Percentiles rank a stretch among this genome's conserved stretches.
These are phyloP conservation scores for Columbina picui DNA, from an alignment of 2,113 vertebrate genomes.

Conservation along the genomic window DNA sequence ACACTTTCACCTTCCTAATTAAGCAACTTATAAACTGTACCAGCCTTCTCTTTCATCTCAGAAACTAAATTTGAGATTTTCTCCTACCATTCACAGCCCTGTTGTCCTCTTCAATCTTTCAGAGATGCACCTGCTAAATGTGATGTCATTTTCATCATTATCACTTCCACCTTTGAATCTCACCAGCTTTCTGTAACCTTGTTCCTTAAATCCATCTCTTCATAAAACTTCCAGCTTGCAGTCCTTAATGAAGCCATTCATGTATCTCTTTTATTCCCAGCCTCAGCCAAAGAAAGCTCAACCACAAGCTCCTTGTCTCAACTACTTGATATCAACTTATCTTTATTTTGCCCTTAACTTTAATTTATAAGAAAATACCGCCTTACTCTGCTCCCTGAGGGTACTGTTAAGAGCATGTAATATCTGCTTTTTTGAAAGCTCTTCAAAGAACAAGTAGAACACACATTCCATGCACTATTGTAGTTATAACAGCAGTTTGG, in stretches of 20 bases:
- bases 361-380: neutral
- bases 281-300: neutral
- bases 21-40: neutral
- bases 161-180: neutral
- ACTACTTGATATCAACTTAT: neutral
- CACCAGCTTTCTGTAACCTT: neutral
- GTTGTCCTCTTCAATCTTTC: neutral
- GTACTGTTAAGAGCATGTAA: neutral
- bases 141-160: neutral
- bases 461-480: neutral
- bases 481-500: neutral
- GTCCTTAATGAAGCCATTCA: neutral
- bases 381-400: neutral
- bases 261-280: neutral
- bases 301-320: neutral
- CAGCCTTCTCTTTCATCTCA: neutral
- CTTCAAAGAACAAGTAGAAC: neutral
- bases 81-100: neutral
- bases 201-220: neutral
- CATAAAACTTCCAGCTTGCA: neutral
- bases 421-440: neutral
- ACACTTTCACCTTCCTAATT: neutral
- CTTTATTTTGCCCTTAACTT: neutral
- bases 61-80: neutral
- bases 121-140: neutral